These are phyloP conservation scores for Drosophila fuyamai DNA, from an alignment of 1,140 invertebrate species.

Conservation along the genomic window DNA sequence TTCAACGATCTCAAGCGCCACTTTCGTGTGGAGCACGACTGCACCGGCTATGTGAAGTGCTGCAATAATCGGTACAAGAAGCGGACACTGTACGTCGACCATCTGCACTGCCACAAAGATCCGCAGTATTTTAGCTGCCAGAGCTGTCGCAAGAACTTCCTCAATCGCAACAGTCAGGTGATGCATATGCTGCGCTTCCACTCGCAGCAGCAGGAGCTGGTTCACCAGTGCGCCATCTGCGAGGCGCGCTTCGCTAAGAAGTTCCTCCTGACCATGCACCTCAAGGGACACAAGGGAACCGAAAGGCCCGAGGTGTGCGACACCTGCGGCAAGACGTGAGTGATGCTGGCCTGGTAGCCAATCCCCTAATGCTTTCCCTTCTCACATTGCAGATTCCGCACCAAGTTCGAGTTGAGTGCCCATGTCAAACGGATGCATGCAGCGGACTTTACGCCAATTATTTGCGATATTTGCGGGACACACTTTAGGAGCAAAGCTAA, in stretches of 20 bases:
- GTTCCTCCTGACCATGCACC: constrained; percentile 72
- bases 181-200: constrained; percentile 78
- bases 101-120: constrained; percentile 75
- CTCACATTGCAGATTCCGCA: constrained; percentile 51
- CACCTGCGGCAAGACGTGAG: constrained; percentile 65
- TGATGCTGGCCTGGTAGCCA: neutral
- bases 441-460: constrained; percentile 66
- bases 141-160: constrained; percentile 62
- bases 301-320: constrained; percentile 69
- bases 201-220: constrained; percentile 64
- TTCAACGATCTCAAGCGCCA: constrained; percentile 71
- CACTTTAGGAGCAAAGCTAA: constrained; percentile 74
- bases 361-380: neutral
- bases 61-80: constrained; percentile 80
- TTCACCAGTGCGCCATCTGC: constrained; percentile 67
- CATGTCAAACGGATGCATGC: constrained; percentile 71
- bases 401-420: constrained; percentile 60
- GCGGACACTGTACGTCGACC: constrained; percentile 65
- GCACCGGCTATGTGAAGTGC: constrained; percentile 68
- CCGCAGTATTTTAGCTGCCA: constrained; percentile 72
- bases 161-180: constrained; percentile 71
- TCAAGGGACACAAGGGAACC: constrained; percentile 68
- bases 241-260: constrained; percentile 75
- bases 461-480: constrained; percentile 75
- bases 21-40: constrained; percentile 61